phyloP scores from a whole-genome alignment of 2,113 vertebrate genomes.

The Phalacrocorax aristotelis region DNA sequence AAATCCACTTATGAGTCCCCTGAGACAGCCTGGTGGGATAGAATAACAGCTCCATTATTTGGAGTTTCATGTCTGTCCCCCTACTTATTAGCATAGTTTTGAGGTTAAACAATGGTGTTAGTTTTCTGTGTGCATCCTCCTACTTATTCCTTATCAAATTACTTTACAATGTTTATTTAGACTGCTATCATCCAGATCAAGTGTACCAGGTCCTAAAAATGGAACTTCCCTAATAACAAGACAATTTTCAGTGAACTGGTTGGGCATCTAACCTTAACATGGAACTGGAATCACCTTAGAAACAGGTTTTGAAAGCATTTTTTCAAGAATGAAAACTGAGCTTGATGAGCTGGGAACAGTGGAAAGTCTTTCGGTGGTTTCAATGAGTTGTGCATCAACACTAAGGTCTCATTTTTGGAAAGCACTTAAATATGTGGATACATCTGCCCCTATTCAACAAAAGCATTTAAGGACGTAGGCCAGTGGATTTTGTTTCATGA shows the following conservation, averaged over 20 bases:
- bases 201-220: slow-evolving; percentile 16
- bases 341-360: neutral
- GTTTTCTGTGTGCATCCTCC: slow-evolving; percentile 44
- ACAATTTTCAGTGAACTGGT: neutral
- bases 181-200: slow-evolving; percentile 13
- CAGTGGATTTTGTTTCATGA: neutral
- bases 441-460: neutral
- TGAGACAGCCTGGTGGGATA: slow-evolving; percentile 47
- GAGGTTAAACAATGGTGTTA: slow-evolving; percentile 60
- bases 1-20: slow-evolving; percentile 46
- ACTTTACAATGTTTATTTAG: slow-evolving; percentile 60
- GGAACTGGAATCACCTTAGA: neutral
- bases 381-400: neutral
- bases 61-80: slow-evolving; percentile 26
- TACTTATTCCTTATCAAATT: slow-evolving; percentile 62
- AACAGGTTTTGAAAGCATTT: neutral
- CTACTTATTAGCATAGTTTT: slow-evolving; percentile 66
- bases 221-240: neutral
- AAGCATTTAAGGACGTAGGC: neutral
- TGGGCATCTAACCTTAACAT: neutral
- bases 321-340: neutral
- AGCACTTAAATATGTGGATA: neutral
- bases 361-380: neutral
- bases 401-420: neutral
- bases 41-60: slow-evolving; percentile 67